Base-by-base conservation (phyloP, 2,888 invertebrate genomes). In the Dryadula phaetusa region DNA sequence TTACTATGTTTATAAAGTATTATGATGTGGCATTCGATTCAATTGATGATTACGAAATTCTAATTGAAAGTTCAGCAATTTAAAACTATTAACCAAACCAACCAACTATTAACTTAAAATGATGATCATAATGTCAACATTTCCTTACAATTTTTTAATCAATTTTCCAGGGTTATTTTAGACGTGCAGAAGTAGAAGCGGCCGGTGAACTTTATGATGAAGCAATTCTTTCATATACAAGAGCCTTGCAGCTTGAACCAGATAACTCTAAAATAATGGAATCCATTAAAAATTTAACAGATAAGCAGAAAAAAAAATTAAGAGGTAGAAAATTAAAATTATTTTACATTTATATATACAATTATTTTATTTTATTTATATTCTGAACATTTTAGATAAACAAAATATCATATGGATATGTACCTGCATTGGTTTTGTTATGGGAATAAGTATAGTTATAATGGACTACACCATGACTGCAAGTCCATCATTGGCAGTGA, bases 391-490 rank as follows among this genome's bases (percentile, higher is more conserved):
- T 56, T 40, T 84, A 95, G 95, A 93, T 72, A 95, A 95, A 81
- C 94, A 95, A 78, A 95, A 95, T 81, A 93, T 95, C 69, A 95
- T 96, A 52, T 96, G 96, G 96, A 88, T 96, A 46, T 95, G 96
- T 71, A 95, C 96, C 69, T 96, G 95, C 60, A 86, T 96, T 74
- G 96, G 96, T 8, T 93, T 96, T 64, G 94, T 95, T 69, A 78
- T 95, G 69, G 96, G 96, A 32, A 95, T 96, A 70, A 87, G 92
- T 58, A 93, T 96, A 72, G 95, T 96, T 62, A 93, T 96, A 72
- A 93, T 95, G 66, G 96, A 96, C 85, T 95, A 94, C 75, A 88
- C 94, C 66, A 89, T 95, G 71, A 95, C 95, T 44, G 86, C 93
- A 72, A 95, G 93, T 77, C 95, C 95, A 52, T 95, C 94, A 67